Evolutionary conservation across 2,797 vertebrate species (phyloP).

Genomic region (Darevskia mixta): DNA sequence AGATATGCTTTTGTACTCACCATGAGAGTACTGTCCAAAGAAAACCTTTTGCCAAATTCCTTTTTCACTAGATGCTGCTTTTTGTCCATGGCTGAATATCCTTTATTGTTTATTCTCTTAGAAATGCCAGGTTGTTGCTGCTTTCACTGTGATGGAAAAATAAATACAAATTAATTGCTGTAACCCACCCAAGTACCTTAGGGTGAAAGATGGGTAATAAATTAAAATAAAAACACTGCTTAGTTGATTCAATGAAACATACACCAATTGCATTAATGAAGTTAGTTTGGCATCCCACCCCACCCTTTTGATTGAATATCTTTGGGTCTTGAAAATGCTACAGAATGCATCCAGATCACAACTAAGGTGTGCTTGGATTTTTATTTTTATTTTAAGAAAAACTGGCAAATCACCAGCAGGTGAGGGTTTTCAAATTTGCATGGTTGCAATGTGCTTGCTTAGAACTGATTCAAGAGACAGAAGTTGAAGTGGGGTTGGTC

Average conservation of each 20-base stretch:
- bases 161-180: neutral
- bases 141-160: constrained; percentile 68
- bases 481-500: neutral
- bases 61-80: constrained; percentile 83
- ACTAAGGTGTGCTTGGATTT: too few species aligned
- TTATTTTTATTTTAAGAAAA: neutral
- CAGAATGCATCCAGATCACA: neutral
- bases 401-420: neutral
- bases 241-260: neutral
- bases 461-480: neutral
- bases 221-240: constrained; percentile 50
- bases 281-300: neutral
- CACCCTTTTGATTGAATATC: neutral
- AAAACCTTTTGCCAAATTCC: constrained; percentile 84
- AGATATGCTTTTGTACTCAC: constrained; percentile 82
- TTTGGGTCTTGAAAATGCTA: neutral
- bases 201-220: too few species aligned
- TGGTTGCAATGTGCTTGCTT: neutral
- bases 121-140: constrained; percentile 66
- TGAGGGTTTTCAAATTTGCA: neutral
- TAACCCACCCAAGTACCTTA: too few species aligned
- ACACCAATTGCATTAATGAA: neutral
- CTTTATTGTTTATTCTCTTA: constrained; percentile 70
- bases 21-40: constrained; percentile 84
- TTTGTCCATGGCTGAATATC: constrained; percentile 76